Conservation (phyloP, 2,888 invertebrate species). For the Cyclophora punctaria region DNA sequence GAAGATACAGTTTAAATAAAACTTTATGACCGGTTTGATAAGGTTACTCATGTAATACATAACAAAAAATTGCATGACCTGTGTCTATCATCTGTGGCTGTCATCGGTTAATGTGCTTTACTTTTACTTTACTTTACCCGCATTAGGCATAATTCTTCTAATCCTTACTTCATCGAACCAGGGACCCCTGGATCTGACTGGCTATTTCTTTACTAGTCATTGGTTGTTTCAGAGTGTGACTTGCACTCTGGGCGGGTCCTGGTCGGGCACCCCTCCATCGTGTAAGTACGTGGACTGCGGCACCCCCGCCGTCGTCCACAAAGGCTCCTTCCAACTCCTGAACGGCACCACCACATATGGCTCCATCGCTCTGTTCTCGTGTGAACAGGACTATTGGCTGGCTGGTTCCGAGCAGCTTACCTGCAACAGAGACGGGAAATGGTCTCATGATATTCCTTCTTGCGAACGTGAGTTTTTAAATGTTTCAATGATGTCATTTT, state of each 20-base stretch:
- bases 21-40: no score
- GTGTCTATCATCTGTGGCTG: no score
- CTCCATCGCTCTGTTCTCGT: constrained; percentile 85
- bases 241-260: constrained; percentile 89
- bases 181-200: no score
- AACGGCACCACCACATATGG: constrained; percentile 89
- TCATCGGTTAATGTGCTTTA: no score
- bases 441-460: constrained; percentile 89
- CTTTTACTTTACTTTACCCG: no score
- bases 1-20: no score
- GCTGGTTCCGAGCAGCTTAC: constrained; percentile 81
- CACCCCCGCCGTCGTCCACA: constrained; percentile 85
- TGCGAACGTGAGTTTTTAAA: constrained; percentile 81
- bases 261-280: constrained; percentile 85
- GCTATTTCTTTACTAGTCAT: background rate
- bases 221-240: constrained; percentile 77
- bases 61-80: no score
- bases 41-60: no score
- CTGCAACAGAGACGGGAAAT: constrained; percentile 89
- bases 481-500: no score
- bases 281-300: constrained; percentile 93
- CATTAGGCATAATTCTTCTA: no score
- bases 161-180: no score
- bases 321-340: constrained; percentile 81
- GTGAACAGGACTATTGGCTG: constrained; percentile 89